These are phyloP conservation scores for Tetraodon nigroviridis DNA, from an alignment of 2,113 vertebrate species.

Conservation along the genomic window DNA sequence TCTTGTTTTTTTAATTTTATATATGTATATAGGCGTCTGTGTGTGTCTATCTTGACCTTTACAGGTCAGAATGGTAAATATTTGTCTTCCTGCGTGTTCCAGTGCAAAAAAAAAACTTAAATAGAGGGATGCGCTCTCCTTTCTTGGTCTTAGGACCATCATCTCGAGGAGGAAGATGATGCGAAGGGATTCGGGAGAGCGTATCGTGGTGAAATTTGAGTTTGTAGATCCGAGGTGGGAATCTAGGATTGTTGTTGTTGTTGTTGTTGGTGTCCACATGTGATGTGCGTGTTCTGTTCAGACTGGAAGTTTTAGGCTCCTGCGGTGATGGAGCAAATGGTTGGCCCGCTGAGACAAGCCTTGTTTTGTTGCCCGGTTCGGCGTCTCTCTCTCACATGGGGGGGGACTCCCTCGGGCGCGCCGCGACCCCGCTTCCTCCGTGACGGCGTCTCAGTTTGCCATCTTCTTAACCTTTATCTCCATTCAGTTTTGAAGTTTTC, in stretches of 20 bases:
- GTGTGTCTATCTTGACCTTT: slow-evolving; percentile 1
- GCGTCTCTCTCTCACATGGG: slow-evolving; percentile 49
- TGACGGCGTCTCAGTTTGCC: slow-evolving; percentile 8
- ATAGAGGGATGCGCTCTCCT: background rate
- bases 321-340: background rate
- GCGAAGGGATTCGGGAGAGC: slow-evolving; percentile 28
- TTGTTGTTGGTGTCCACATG: background rate
- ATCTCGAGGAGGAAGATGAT: slow-evolving; percentile 30
- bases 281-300: background rate
- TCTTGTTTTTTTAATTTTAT: background rate
- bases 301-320: slow-evolving; percentile 1
- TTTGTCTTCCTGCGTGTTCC: background rate
- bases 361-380: slow-evolving; percentile 39
- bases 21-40: background rate
- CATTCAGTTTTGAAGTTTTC: background rate
- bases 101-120: too few relatives aligned
- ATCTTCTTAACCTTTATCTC: background rate
- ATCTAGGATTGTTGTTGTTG: slow-evolving; percentile 3
- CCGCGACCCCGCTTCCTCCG: slow-evolving; percentile 40
- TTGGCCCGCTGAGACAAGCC: slow-evolving; percentile 46
- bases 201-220: background rate
- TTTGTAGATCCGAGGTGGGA: slow-evolving; percentile 11
- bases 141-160: slow-evolving; percentile 52
- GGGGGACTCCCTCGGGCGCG: slow-evolving; percentile 61
- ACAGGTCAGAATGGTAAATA: slow-evolving; percentile 4